Evolutionary conservation across 2,888 invertebrate genomes (phyloP).

Genomic region (Hirtodrosophila trivittata): DNA sequence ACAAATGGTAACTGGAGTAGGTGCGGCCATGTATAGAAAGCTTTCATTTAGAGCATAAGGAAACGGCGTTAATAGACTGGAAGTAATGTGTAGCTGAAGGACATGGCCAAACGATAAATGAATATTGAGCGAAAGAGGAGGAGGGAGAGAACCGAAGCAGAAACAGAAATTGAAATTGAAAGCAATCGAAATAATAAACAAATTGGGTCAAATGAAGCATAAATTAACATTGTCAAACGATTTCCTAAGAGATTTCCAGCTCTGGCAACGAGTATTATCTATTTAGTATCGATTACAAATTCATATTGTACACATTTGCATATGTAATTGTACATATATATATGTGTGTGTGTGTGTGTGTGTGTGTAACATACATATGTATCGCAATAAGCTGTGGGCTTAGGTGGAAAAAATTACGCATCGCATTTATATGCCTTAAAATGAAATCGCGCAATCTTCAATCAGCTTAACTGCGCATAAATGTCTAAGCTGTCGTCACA

Average conservation of each 20-base stretch:
- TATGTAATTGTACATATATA: neutral
- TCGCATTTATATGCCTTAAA: slow-evolving; percentile 25
- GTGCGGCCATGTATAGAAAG: too few species aligned
- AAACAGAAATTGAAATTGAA: neutral
- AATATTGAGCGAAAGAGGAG: too few species aligned
- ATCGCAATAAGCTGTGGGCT: too few species aligned
- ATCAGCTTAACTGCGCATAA: slow-evolving; percentile 77
- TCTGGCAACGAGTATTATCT: neutral
- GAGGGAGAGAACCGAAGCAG: neutral
- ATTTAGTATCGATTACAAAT: neutral
- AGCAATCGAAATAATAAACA: slow-evolving; percentile 1
- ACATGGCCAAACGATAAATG: too few species aligned
- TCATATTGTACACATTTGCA: slow-evolving; percentile 9
- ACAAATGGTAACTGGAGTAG: too few species aligned
- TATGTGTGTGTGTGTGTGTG: neutral
- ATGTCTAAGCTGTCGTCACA: slow-evolving; percentile 77
- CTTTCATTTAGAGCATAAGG: too few species aligned
- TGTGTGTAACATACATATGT: neutral
- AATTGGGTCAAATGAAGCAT: slow-evolving; percentile 2
- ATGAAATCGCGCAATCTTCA: slow-evolving; percentile 69
- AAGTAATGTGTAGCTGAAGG: too few species aligned
- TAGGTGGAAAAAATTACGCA: neutral
- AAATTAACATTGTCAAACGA: neutral
- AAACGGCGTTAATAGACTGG: too few species aligned
- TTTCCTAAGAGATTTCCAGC: neutral